Base-by-base conservation (phyloP, 2,888 invertebrate genomes). In the Calephelis perditalis region DNA sequence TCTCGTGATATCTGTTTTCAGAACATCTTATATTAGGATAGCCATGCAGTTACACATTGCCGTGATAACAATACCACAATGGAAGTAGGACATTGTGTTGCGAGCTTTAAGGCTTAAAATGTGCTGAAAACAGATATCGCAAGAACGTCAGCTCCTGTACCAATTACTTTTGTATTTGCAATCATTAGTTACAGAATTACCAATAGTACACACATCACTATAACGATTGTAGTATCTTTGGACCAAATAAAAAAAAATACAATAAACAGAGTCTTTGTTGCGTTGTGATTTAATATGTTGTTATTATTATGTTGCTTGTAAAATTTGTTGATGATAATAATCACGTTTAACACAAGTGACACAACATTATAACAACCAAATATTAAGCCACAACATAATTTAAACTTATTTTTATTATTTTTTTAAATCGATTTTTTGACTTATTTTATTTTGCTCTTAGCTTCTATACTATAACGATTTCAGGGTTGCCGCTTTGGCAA, bases 271-370 rank as follows among this genome's bases (percentile, higher is more conserved):
- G 49, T 49, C 49, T 49, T 49, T n/a, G 49, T 49, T 10, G n/a
- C n/a, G 49, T 49, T 49, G 1, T 15, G 49, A 12, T 49, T 49
- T 49, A 49, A 49, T 49, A 12, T 49, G 47, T 10, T 47, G 47
- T 47, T 47, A 15, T 47, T 47, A 47, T 3, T 47, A 47, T 49
- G 49, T 49, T 49, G 49, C 49, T 49, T 49, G 15, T 49, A 15
- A 52, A 52, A 52, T 52, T n/a, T 52, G 52, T 52, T 52, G 52
- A 52, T 52, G 52, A 26, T 52, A 52, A 52, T 52, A 12, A 52
- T 52, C 52, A 52, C 26, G 26, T 52, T 4, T 52, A 52, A 52
- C 52, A 52, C 52, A 26, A 52, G 52, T 52, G 52, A 52, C 26
- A 52, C 52, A 52, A 52, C 10, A 26, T 52, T 52, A 52, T 52